phyloP scores from a whole-genome alignment of 1,140 invertebrate species.

The Drosophila paulistorum region DNA sequence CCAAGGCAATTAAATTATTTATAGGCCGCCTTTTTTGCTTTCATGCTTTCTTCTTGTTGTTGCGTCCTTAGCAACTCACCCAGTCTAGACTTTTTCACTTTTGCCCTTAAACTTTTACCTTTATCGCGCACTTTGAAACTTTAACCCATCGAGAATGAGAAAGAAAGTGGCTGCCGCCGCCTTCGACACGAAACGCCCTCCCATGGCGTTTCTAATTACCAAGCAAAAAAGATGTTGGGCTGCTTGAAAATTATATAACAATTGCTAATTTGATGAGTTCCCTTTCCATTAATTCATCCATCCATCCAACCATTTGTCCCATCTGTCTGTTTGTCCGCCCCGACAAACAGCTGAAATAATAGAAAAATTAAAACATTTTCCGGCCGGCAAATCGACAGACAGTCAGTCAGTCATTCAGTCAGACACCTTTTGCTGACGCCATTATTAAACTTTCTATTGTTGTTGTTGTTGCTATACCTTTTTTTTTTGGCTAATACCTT shows the following conservation, averaged over 20 bases:
- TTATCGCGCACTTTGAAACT: constrained; percentile 12
- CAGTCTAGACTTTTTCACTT: constrained; percentile 14
- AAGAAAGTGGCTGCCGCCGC: background rate
- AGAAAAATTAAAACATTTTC: constrained; percentile 61
- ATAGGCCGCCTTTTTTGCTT: constrained; percentile 45
- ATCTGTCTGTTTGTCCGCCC: background rate
- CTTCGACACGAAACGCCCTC: background rate
- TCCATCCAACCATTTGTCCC: background rate
- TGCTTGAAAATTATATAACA: constrained; percentile 52
- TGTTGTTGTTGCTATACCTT: background rate
- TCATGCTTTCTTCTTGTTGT: background rate
- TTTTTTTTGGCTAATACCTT: constrained; percentile 51
- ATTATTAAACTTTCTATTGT: constrained; percentile 53
- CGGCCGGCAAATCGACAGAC: constrained; percentile 8
- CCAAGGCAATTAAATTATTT: constrained; percentile 63
- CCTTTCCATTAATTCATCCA: background rate
- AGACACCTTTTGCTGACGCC: constrained; percentile 56
- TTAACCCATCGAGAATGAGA: background rate
- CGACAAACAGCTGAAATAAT: constrained; percentile 57
- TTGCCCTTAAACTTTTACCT: constrained; percentile 11
- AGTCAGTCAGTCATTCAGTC: constrained; percentile 5
- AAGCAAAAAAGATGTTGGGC: constrained; percentile 47
- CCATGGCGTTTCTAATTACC: constrained; percentile 54
- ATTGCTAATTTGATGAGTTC: constrained; percentile 63
- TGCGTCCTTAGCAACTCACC: constrained; percentile 1